These are phyloP conservation scores for Oceanodroma leucorhoa DNA, from an alignment of 2,797 vertebrate genomes.

Conservation along the genomic window DNA sequence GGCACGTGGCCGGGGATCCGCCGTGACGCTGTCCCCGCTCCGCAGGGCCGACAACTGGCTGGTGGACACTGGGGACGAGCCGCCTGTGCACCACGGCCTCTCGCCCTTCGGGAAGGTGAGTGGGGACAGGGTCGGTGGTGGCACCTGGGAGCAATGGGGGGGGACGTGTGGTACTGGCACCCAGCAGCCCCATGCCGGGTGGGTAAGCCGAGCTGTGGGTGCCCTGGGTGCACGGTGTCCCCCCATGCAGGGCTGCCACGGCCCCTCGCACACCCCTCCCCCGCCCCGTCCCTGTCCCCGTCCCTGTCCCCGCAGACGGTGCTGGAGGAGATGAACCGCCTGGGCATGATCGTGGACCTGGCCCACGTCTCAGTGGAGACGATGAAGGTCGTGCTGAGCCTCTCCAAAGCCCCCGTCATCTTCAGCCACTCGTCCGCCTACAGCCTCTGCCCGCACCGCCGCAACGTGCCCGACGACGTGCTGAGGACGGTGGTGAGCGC, in stretches of 20 bases:
- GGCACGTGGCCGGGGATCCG: rapidly evolving
- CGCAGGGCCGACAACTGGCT: slow-evolving; percentile 92
- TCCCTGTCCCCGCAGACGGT: not conserved
- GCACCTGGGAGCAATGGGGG: slow-evolving; percentile 2
- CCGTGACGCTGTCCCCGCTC: not conserved
- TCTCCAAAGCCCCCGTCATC: slow-evolving; percentile 87
- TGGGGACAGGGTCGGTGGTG: rapidly evolving
- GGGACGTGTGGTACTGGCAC: not conserved
- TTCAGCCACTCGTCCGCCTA: slow-evolving; percentile 95
- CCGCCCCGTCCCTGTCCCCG: rapidly evolving
- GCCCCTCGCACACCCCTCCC: rapidly evolving
- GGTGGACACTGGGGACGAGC: slow-evolving; percentile 78
- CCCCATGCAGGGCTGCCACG: rapidly evolving
- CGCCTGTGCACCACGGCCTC: slow-evolving; percentile 79
- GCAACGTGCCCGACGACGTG: slow-evolving; percentile 89
- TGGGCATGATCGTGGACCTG: slow-evolving; percentile 92
- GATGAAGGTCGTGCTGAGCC: slow-evolving; percentile 79
- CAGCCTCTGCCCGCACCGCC: slow-evolving; percentile 73
- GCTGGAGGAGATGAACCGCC: slow-evolving; percentile 89
- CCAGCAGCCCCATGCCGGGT: too few species aligned
- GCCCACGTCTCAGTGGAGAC: slow-evolving; percentile 85
- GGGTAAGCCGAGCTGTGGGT: not conserved
- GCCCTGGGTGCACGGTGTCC: too few species aligned
- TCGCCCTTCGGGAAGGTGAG: slow-evolving; percentile 89
- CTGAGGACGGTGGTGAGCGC: slow-evolving; percentile 84